Evolutionary conservation across 1,140 invertebrate species (phyloP), one percentile per base, ranked within the genome.

Genomic region (Gonatopus flavifemur): DNA sequence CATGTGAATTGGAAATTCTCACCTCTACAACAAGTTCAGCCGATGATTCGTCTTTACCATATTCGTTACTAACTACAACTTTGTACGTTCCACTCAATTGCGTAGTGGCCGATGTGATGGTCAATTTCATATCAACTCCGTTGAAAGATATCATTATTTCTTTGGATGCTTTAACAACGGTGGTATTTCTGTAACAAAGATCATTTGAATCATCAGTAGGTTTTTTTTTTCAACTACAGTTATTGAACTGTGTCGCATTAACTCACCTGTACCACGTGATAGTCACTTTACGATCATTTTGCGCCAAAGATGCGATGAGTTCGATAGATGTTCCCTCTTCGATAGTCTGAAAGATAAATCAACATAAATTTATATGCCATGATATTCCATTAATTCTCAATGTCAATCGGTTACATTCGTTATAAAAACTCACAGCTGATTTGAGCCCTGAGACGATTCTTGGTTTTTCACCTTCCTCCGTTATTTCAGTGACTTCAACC

Each of bases 261-360:
- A 70, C 76, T 68, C 74, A 85, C 82, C 88, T 93, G 67, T 88
- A 91, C 92, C 92, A 95, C n/a, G 83, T 88, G 16, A 94, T 83
- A 57, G 84, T 88, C 49, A 88, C 85, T 52, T 87, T 89, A 55
- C 88, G 89, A 63, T 93, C 88, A 2, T 81, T 74, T 42, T 84
- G 83, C 55, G 86, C 82, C 2, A 94, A 78, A 46, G 83, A 85
- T 35, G 88, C 86, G 13, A 86, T 72, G 41, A 95, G 87, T 76
- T 93, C 91, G 8, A 86, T 84, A 31, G 86, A 83, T 64, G 91
- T 88, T 22, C 87, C 87, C 82, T 90, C 88, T 70, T 85, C 83
- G 10, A 86, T 81, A 43, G 81, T 85, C 83, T 89, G 67, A 35
- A 80, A n/a, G 78, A 46, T 50, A 72, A 73, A 53, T 33, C 22